Conservation (phyloP, 1,140 invertebrate genomes). For the Drosophila tropicalis region DNA sequence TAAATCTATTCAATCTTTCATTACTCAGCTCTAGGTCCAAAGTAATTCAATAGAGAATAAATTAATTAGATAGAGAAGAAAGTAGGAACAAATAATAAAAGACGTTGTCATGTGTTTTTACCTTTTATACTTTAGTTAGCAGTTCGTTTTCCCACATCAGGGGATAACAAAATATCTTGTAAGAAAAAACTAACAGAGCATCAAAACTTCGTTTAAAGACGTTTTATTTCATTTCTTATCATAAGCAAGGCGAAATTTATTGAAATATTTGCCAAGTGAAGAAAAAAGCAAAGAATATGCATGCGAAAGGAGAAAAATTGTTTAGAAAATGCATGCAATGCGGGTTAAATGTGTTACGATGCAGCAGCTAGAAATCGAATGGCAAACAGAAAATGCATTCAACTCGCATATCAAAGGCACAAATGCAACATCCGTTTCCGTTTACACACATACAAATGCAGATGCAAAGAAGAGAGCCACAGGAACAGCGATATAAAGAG, state of each 20-base stretch:
- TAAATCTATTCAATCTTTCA: too few species aligned
- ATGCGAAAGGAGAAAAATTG: slow-evolving; percentile 43
- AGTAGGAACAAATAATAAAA: too few species aligned
- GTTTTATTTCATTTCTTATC: slow-evolving; percentile 24
- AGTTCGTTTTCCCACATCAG: too few species aligned
- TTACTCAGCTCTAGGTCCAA: too few species aligned
- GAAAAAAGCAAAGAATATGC: slow-evolving; percentile 27
- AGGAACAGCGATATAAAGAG: too few species aligned
- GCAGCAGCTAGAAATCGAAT: slow-evolving; percentile 42
- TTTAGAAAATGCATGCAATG: slow-evolving; percentile 47
- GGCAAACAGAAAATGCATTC: slow-evolving; percentile 42
- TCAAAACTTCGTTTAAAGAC: not conserved
- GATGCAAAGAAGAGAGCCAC: not conserved
- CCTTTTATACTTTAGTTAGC: too few species aligned
- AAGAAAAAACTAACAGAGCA: slow-evolving; percentile 25
- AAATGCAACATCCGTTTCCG: slow-evolving; percentile 78
- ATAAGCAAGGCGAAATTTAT: slow-evolving; percentile 45
- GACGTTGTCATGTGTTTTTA: too few species aligned
- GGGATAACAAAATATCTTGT: too few species aligned
- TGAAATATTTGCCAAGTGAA: slow-evolving; percentile 52
- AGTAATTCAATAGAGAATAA: too few species aligned
- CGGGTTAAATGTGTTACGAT: slow-evolving; percentile 50
- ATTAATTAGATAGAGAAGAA: too few species aligned
- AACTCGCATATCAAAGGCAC: slow-evolving; percentile 67
- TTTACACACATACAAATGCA: slow-evolving; percentile 33